Evolutionary conservation across 2,113 vertebrate species (phyloP), one percentile per base, ranked within the genome.

Genomic region (Grallaria varia): DNA sequence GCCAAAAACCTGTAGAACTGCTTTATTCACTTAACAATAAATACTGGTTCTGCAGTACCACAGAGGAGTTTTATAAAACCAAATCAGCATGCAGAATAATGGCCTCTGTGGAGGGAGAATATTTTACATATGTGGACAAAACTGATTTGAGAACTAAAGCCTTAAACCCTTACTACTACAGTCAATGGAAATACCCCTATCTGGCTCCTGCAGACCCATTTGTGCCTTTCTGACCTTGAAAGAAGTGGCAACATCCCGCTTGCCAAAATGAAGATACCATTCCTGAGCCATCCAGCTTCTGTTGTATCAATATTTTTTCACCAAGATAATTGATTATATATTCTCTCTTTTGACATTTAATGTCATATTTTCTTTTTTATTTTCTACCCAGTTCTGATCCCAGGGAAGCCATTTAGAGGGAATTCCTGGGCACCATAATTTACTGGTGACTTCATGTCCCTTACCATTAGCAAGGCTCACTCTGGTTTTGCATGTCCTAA

Each of bases 351-450:
- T 28, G 20, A 47, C 5, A 68, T 76, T 92, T 53, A 15, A 37
- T 45, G 28, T 23, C 20, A 33, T 47, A 30, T 68, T 58, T 86
- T 58, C 22, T 40, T 22, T 0, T 4, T 35, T 21, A n/a, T 27
- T 8, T 7, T 6, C 6, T 6, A 8, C 18, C 3, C 7, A 8
- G 5, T 60, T 80, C 31, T 2, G 2, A 12, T 52, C 14, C 13
- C 13, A 60, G 14, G 4, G 9, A 81, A 87, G 4, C 4, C 31
- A 42, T 77, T 68, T 59, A 72, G 28, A 81, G 15, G 18, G 22
- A 71, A 31, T 69, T 87, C 21, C 55, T 52, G 15, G 9, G 28
- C 19, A 30, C 31, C 3, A 14, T 20, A 79, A 28, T 17, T 53
- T 53, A 30, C 19, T 2, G 0, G 13, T 53, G 13, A 18, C 21